Base-by-base conservation (phyloP, 2,888 invertebrate species). In the Pollenia griseotomentosa region DNA sequence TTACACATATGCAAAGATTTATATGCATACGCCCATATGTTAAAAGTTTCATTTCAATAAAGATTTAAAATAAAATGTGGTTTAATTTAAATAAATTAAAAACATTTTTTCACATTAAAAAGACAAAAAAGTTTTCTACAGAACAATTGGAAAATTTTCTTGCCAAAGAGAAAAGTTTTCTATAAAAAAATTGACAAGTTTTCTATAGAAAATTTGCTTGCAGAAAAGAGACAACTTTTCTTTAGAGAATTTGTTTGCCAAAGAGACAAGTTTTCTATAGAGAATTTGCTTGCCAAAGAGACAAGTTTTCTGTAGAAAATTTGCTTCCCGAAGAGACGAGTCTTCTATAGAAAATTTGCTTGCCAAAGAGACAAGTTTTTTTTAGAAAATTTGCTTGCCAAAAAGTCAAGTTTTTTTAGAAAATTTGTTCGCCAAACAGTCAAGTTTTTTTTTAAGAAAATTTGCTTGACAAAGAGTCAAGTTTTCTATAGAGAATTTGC, bases 41-140 rank as follows among this genome's bases (percentile, higher is more conserved):
- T 46, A 33, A 53, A 55, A 63, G 48, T 55, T 81, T 65, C 8
- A 57, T 55, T 80, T 73, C 44, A 44, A 80, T 80, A 53, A 46
- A 51, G 51, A 79, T 79, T 68, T 59, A 68, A 48, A 68, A 19
- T 79, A 40, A 70, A 48, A 59, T 59, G 68, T 19, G 57, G 48
- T 68, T 53, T 44, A 65, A 65, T 65, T 44, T 53, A 44, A 53
- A 77, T 65, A 42, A 23, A 65, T 44, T 23, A 2, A 16, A 70
- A 70, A 40, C 16, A 53, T 70, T 75, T 70, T 75, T 74, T 16
- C 11, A 33, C 12, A 12, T 51, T 48, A 11, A 61, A 33, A 6
- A 33, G 33, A 9, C 55, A 61, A 53, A 53, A 16, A 12, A 70
- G 53, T 59, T 16, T 73, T 71, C 46, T 46, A 73, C 4, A 6